A percentile compares a stretch with the other conserved stretches of the same genome.
Evolutionary conservation across 1,140 invertebrate genomes (phyloP).

Genomic region (Vanessa tameamea): DNA sequence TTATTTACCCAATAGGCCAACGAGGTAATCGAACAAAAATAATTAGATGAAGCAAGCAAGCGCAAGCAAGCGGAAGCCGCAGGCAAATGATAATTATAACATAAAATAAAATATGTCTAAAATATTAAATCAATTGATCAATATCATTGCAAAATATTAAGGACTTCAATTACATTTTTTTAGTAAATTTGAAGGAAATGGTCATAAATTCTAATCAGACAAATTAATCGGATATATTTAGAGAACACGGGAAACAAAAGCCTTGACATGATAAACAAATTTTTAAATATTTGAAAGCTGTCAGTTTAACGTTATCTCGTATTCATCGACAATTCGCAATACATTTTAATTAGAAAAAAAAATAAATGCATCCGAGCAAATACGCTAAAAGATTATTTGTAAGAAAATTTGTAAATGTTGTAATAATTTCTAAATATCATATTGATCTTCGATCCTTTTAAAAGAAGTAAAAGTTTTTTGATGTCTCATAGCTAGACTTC

Average conservation of each 20-base stretch:
- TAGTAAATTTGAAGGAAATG: neutral
- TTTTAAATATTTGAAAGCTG: neutral
- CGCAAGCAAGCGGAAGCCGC: neutral
- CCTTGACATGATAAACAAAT: conserved; percentile 11
- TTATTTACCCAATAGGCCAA: too few relatives aligned
- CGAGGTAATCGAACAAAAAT: too few relatives aligned
- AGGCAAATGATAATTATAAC: neutral
- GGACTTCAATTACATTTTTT: neutral
- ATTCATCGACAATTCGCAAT: neutral
- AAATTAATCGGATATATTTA: neutral
- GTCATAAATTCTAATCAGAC: neutral
- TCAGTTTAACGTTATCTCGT: neutral
- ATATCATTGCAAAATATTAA: conserved; percentile 3
- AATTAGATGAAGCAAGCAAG: too few relatives aligned
- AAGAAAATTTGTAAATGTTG: too few relatives aligned
- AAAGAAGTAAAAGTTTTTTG: too few relatives aligned
- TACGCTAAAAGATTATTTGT: too few relatives aligned
- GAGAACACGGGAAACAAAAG: neutral
- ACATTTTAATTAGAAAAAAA: neutral
- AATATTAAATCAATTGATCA: neutral
- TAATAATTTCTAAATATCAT: too few relatives aligned
- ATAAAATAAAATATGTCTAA: neutral
- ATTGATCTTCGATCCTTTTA: too few relatives aligned
- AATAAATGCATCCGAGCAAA: neutral
- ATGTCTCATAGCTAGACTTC: too few relatives aligned